phyloP scores from a whole-genome alignment of 2,797 vertebrate species.

The Lophius americanus region DNA sequence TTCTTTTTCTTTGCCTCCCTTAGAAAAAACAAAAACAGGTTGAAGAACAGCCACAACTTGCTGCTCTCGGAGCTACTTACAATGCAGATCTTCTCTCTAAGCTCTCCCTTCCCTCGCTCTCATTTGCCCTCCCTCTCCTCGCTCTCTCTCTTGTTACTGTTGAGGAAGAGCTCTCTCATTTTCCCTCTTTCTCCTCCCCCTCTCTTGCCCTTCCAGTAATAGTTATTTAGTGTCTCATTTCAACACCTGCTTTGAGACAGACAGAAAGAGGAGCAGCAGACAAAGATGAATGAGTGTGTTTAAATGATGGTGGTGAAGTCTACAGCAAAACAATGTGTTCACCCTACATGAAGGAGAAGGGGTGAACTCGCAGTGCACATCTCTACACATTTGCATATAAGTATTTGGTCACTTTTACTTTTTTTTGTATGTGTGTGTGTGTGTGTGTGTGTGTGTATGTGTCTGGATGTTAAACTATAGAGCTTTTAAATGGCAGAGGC shows the following conservation, averaged over 20 bases:
- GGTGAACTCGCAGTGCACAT: too few relatives aligned
- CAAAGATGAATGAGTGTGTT: slow-evolving; percentile 15
- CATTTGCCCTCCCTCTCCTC: slow-evolving; percentile 52
- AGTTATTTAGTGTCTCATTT: slow-evolving; percentile 82
- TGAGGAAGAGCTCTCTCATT: slow-evolving; percentile 67
- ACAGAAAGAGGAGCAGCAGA: slow-evolving; percentile 16
- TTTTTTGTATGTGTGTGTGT: slow-evolving; percentile 10
- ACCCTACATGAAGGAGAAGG: too few relatives aligned
- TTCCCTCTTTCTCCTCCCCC: slow-evolving; percentile 68
- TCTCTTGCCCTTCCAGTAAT: slow-evolving; percentile 68
- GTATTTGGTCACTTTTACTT: slow-evolving; percentile 6
- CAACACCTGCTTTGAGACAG: slow-evolving; percentile 77
- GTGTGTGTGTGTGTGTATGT: slow-evolving; percentile 36
- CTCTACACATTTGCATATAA: slow-evolving; percentile 1
- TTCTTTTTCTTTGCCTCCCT: slow-evolving; percentile 20
- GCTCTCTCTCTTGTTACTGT: slow-evolving; percentile 63
- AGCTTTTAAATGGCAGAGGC: slow-evolving; percentile 37
- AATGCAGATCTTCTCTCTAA: slow-evolving; percentile 75
- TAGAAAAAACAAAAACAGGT: slow-evolving; percentile 57
- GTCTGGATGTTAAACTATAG: slow-evolving; percentile 28
- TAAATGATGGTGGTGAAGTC: neutral
- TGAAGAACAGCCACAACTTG: slow-evolving; percentile 68
- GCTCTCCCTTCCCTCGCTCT: slow-evolving; percentile 60
- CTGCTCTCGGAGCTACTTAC: slow-evolving; percentile 74
- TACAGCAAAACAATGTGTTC: neutral